Conservation (phyloP, 2,888 invertebrate species). For the Nemotelus nigrinus region DNA sequence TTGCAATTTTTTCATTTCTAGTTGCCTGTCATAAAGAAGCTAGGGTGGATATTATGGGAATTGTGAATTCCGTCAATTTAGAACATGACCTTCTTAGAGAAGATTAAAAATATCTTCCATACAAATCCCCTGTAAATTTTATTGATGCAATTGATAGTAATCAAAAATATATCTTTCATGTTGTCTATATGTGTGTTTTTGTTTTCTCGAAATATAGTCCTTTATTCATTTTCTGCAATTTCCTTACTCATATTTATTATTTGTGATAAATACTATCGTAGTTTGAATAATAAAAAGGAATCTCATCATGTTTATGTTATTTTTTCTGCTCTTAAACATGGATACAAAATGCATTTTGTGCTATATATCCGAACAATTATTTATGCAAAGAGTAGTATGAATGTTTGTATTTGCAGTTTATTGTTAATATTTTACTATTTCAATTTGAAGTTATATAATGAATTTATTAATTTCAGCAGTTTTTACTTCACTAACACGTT, state of each 20-base stretch:
- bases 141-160: neutral
- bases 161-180: conserved; percentile 38
- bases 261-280: conserved; percentile 40
- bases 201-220: neutral
- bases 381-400: conserved; percentile 16
- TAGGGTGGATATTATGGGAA: too few species aligned
- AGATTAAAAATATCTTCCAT: conserved; percentile 12
- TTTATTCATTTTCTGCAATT: neutral
- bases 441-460: conserved; percentile 11
- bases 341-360: conserved; percentile 49
- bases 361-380: conserved; percentile 51
- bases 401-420: conserved; percentile 8
- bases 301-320: conserved; percentile 40
- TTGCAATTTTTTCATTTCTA: too few species aligned
- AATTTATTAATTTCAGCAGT: conserved; percentile 2
- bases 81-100: too few species aligned
- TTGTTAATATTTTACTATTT: neutral
- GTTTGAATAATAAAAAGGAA: conserved; percentile 41
- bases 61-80: too few species aligned
- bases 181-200: conserved; percentile 23
- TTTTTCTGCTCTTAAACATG: conserved; percentile 23
- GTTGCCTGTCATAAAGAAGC: too few species aligned
- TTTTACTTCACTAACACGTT: conserved; percentile 17
- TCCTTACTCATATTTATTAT: conserved; percentile 27
- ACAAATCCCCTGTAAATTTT: conserved; percentile 46